Conservation (phyloP, 2,888 invertebrate species). For the Heliconius cydno region DNA sequence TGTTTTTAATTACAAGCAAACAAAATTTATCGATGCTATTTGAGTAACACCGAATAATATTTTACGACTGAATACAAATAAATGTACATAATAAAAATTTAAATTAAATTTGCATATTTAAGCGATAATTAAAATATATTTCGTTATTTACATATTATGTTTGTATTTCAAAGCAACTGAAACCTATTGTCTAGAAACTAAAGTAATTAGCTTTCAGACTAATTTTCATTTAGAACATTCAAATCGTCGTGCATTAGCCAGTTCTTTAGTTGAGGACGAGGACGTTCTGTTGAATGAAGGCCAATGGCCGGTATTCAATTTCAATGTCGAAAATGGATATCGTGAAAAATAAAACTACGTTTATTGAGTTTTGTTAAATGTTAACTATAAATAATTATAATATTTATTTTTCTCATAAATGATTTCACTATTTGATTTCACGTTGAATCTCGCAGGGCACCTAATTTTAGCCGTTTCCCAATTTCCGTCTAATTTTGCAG, state of each 20-base stretch:
- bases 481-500: too few relatives aligned
- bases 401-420: background rate
- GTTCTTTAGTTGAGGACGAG: conserved; percentile 8
- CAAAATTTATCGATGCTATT: background rate
- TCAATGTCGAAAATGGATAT: background rate
- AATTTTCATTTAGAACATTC: conserved; percentile 20
- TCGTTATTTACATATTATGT: conserved; percentile 6
- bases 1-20: background rate
- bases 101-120: conserved; percentile 13
- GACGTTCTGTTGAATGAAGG: conserved; percentile 12
- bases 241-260: conserved; percentile 7
- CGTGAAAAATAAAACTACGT: background rate
- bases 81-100: background rate
- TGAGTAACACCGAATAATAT: background rate
- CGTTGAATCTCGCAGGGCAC: too few relatives aligned
- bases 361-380: background rate
- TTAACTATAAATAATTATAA: background rate
- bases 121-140: background rate
- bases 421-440: background rate
- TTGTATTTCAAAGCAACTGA: conserved; percentile 16
- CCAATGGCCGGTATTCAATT: conserved; percentile 19
- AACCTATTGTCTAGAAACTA: conserved; percentile 17
- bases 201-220: conserved; percentile 13
- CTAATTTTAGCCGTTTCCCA: too few relatives aligned
- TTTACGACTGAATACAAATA: background rate